Base-by-base conservation (phyloP, 2,888 invertebrate genomes). In the Drosophila barbarae region DNA sequence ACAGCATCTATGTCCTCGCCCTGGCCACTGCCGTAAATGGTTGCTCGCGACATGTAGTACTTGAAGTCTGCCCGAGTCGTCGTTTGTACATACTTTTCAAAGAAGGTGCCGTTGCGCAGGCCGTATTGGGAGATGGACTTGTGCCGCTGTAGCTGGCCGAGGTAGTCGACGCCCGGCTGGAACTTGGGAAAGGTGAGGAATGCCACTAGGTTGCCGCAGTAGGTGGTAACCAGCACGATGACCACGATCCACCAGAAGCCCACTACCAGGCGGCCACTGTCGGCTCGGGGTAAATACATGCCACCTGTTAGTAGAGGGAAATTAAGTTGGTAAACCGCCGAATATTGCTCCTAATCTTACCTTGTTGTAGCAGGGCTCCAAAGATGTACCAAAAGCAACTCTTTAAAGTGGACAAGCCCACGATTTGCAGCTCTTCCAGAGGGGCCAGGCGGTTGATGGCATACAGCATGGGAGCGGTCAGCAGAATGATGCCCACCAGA, bases 161-260 rank as follows among this genome's bases (percentile, higher is more conserved):
- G 77, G 46, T 83, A 88, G 63, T 88, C 86, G 18, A 89, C 83
- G 9, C 88, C 88, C 3, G 87, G 87, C 51, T 89, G 88, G 66
- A 86, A 89, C 87, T 95, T 94, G 0, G 97, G 97, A 86, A 97
- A 97, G 0, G 97, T 97, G 41, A 97, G 91, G 88, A 97, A 97
- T 0, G 97, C 97, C 0, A 97, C 97, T 74, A 98, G 91, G 89
- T 96, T 97, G 3, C 97, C 97, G 56, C 96, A 96, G 87, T 97
- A 98, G 0, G 96, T 96, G 18, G 97, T 97, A 0, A 97, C 95
- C 21, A 97, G 91, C 0, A 97, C 95, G 69, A 97, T 91, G 0
- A 97, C 96, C 1, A 96, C 95, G 49, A 97, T 88, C 97, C 97
- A 97, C 97, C 97, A 98, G 1, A 95, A 93, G 0, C 96, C 96